These are phyloP conservation scores for Cataglyphis cursor DNA, from an alignment of 2,888 invertebrate genomes.

Conservation along the genomic window DNA sequence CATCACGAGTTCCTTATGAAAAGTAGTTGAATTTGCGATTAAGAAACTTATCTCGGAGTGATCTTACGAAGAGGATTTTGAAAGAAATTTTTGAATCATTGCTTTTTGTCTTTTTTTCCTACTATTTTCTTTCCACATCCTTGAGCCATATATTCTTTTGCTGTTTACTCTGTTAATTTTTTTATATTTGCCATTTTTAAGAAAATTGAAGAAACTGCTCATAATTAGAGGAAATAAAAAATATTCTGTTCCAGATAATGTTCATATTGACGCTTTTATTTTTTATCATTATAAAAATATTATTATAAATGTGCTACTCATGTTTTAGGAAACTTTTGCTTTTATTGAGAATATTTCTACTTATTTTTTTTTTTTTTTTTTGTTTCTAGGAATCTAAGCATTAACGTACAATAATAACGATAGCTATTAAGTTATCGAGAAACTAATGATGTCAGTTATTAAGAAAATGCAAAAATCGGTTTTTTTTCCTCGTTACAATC, in stretches of 20 bases:
- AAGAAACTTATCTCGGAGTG: constrained; percentile 1
- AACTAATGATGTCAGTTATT: neutral
- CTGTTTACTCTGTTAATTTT: neutral
- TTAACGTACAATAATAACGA: neutral
- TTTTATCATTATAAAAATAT: too few relatives aligned
- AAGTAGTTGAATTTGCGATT: constrained; percentile 12
- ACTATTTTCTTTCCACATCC: neutral
- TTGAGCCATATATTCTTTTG: neutral
- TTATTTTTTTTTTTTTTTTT: neutral
- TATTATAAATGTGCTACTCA: too few relatives aligned
- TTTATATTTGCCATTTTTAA: neutral
- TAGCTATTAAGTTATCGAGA: neutral
- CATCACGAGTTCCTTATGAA: constrained; percentile 16
- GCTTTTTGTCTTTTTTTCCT: too few relatives aligned
- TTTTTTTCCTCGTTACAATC: neutral
- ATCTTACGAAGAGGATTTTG: neutral
- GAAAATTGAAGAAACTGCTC: neutral
- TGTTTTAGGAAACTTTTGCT: too few relatives aligned
- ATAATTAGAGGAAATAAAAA: neutral
- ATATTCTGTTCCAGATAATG: neutral
- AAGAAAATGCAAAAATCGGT: neutral
- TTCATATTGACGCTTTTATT: neutral
- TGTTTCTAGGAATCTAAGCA: neutral
- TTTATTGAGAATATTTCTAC: too few relatives aligned
- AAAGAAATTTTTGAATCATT: constrained; percentile 5